Evolutionary conservation across 2,888 invertebrate species (phyloP), one percentile per base, ranked within the genome.

Genomic region (Orthosia gracilis): DNA sequence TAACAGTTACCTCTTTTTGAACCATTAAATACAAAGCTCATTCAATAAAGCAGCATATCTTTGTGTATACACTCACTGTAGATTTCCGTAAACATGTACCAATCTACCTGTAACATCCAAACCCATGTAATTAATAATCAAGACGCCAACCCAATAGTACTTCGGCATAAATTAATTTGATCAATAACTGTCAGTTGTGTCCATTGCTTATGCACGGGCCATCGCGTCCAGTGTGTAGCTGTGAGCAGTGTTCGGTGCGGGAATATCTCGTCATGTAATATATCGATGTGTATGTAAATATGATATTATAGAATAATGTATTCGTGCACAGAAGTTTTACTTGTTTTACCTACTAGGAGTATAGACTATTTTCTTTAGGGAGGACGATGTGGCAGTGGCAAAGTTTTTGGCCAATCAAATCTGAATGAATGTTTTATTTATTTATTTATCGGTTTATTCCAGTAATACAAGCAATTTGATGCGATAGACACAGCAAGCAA

Each of bases 41-140:
- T 31, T 31, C 31, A 7, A 31, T 7, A 7, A 31, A 31, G 7
- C 7, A 31, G 0, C 5, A 31, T 31, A 31, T 31, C 5, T 31
- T 5, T 31, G 31, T 31, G 5, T 31, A 31, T 31, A 31, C 31
- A 7, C 7, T 7, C 7, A 55, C 21, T 55, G 15, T 23, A 67
- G 17, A 59, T 4, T 40, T 4, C 5, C 15, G 17, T 50, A 21
- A 26, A 52, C 26, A 15, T 47, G 40, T 45, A 54, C 2, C 52
- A 79, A 65, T 79, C 11, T 73, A 61, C 13, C 11, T 45, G 55
- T 40, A 21, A 80, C 76, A 68, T 57, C 55, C 1, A 57, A 80
- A 68, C 31, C 57, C 67, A 26, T 80, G 80, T 75, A 68, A 78
- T 68, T 68, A 68, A 80, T 80, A 78, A 76, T 80, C 57, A 78